Conservation (phyloP, 2,113 vertebrate species). For the Balaeniceps rex region DNA sequence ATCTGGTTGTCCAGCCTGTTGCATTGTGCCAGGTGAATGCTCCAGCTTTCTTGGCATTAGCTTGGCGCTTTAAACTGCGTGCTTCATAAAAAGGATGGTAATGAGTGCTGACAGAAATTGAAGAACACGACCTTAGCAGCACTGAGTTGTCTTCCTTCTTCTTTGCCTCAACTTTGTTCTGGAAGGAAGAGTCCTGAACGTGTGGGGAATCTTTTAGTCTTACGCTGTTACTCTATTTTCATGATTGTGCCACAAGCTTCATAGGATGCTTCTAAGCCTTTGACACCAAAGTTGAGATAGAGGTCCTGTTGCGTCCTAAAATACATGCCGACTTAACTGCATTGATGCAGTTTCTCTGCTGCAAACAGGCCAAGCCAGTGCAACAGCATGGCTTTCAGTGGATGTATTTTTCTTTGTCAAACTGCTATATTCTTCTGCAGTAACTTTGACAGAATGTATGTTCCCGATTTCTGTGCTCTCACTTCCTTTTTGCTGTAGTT, state of each 20-base stretch:
- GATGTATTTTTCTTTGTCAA: neutral
- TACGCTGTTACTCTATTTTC: neutral
- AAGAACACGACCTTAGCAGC: neutral
- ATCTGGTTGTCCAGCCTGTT: neutral
- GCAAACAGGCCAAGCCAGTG: neutral
- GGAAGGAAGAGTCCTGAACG: neutral
- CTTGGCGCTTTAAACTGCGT: neutral
- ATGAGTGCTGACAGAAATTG: neutral
- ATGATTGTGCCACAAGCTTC: neutral
- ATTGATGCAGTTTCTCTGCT: neutral
- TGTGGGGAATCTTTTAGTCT: neutral
- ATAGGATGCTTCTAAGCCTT: neutral
- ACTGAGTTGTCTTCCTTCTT: no score
- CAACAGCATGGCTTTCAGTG: neutral
- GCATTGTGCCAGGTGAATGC: neutral
- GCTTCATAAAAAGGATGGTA: neutral
- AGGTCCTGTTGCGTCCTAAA: neutral
- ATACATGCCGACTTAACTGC: neutral
- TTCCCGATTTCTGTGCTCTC: neutral
- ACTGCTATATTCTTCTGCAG: neutral
- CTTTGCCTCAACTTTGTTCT: neutral
- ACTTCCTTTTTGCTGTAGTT: neutral
- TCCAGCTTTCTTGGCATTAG: neutral
- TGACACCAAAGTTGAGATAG: neutral
- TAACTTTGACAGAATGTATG: neutral